Evolutionary conservation across 2,888 invertebrate species (phyloP), one percentile per base, ranked within the genome.

Genomic region (Tenthredo mesomela): DNA sequence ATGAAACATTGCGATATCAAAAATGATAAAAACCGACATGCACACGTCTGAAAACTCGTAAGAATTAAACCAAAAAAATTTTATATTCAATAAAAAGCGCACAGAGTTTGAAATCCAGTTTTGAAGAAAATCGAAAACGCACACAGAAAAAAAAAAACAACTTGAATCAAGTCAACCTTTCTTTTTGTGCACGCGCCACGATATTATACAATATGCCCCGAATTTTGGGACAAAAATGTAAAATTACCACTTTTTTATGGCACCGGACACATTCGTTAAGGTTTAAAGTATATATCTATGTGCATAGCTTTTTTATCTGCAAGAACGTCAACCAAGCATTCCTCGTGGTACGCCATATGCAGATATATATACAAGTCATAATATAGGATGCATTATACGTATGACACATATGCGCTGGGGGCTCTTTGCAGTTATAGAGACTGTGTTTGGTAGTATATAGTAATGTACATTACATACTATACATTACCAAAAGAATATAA

Each of bases 241-340:
- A 61, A n/a, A 61, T 61, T 5, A 50, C 25, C 61, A 61, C 2
- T n/a, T 61, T 61, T 61, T 61, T 25, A 61, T 61, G 61, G 7
- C 6, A n/a, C 25, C 3, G 25, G 18, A n/a, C 6, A 37, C 15
- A 21, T 80, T 54, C 10, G 33, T n/a, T 7, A 37, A 37, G 37
- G 2, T 70, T 40, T 0, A 37, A 33, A 29, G 33, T 29, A 37
- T 7, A 12, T 18, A 5, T 47, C 10, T 75, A 47, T 47, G 1
- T 21, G 25, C 25, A 61, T 43, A 73, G 0, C 54, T 40, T 40
- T 40, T 40, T 80, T 61, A 80, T 80, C 80, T 61, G 40, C 80
- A 40, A 80, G 61, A 80, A 21, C 80, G 80, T 80, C 80, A 80
- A 80, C 37, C 58, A 80, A 80, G 80, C 80, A 80, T 80, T 80